Conservation (phyloP, 2,797 vertebrate genomes). For the Triplophysa yarkandensis region DNA sequence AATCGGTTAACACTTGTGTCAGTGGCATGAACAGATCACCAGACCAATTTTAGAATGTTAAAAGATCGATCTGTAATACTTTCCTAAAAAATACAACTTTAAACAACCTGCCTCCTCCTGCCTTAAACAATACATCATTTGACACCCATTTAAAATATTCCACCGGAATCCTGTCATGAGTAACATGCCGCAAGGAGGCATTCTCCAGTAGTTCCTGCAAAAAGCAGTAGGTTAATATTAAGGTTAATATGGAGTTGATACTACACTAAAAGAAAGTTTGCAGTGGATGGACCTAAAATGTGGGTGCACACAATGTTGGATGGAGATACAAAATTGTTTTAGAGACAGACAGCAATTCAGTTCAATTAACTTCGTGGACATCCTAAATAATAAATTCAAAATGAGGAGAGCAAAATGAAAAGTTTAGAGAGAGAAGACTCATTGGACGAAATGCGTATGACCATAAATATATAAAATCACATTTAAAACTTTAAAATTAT, state of each 20-base stretch:
- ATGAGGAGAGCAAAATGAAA: not conserved
- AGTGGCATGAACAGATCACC: not conserved
- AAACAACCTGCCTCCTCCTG: not conserved
- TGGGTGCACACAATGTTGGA: not conserved
- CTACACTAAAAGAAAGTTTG: not conserved
- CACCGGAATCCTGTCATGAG: constrained; percentile 18
- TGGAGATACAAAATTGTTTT: not conserved
- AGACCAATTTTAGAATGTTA: not conserved
- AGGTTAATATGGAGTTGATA: not conserved
- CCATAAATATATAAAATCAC: constrained; percentile 15
- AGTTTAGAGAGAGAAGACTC: too few relatives aligned
- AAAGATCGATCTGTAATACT: not conserved
- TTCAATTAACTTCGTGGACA: not conserved
- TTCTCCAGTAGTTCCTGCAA: not conserved
- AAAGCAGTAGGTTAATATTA: not conserved
- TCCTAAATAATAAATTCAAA: not conserved
- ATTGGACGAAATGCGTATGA: constrained; percentile 1
- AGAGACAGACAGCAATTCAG: not conserved
- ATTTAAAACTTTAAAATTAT: not conserved
- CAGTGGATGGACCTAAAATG: constrained; percentile 17
- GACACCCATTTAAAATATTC: constrained; percentile 39
- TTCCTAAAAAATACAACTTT: not conserved
- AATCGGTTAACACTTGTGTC: not conserved
- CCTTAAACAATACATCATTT: constrained; percentile 17
- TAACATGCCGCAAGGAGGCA: constrained; percentile 25